Conservation (phyloP, 2,113 vertebrate species). For the Heterocephalus glaber region DNA sequence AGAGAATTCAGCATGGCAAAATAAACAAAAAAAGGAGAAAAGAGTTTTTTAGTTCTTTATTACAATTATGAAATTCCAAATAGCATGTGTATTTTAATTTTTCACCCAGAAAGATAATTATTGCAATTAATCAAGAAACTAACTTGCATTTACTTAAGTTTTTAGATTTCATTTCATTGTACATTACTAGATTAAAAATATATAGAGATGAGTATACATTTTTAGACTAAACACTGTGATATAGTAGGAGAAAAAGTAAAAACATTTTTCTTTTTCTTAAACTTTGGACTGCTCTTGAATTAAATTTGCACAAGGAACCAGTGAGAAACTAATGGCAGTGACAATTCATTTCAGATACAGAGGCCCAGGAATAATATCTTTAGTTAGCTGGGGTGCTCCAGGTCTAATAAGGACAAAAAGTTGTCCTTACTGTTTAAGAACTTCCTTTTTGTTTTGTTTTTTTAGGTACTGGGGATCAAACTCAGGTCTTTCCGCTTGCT, state of each 20-base stretch:
- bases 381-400: background rate
- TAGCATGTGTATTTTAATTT: slow-evolving; percentile 20
- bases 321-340: background rate
- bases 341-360: background rate
- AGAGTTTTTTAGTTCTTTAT: background rate
- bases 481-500: no score
- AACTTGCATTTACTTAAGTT: background rate
- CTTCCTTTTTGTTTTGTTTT: no score
- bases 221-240: background rate
- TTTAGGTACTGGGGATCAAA: no score
- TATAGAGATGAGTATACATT: background rate
- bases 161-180: slow-evolving; percentile 32
- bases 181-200: background rate
- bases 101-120: background rate
- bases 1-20: background rate
- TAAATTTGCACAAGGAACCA: background rate
- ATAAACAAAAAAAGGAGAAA: background rate
- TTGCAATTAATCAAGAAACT: slow-evolving; percentile 40
- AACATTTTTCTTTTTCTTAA: slow-evolving; percentile 1
- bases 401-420: background rate
- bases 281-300: background rate
- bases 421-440: background rate
- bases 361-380: background rate
- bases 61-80: slow-evolving; percentile 8
- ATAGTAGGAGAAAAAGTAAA: background rate